Evolutionary conservation across 2,888 invertebrate genomes (phyloP), one percentile per base, ranked within the genome.

Genomic region (Napeogenes sylphis): DNA sequence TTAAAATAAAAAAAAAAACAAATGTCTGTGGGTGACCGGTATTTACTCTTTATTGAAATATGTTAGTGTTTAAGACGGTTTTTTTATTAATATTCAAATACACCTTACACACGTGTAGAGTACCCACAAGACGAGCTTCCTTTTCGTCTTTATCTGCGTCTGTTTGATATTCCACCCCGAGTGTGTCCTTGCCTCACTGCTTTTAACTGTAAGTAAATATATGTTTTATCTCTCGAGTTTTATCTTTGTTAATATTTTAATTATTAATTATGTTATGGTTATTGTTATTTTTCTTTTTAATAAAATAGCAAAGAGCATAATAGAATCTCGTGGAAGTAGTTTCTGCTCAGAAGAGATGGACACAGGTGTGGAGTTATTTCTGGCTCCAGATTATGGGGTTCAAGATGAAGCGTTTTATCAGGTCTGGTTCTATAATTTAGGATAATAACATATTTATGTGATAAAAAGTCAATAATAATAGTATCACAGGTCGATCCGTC

Each of bases 101-200:
- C 42, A 12, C 42, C 10, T 12, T 12, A 8, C 12, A 4, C 38
- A 8, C 8, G 2, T 8, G 38, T 8, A 87, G 87, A 76, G 8
- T 68, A 73, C 14, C 54, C 58, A 2, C 77, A 78, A 61, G 77
- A 80, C n/a, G 62, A 38, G 45, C 70, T 81, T 8, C 86, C 87
- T 2, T 79, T 88, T 47, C 78, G 88, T 0, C 64, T 88, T 56
- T 85, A 85, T 69, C 21, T 85, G 55, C 79, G 84, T 2, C 69
- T 82, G 46, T 73, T 66, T 62, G 85, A 85, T 13, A 61, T 69
- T 0, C 61, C 57, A 1, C 68, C 66, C 4, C 63, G 60, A 8
- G 47, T 45, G 0, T 71, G 66, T 47, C 68, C 63, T 0, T 73
- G 70, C 45, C 42, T 65, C 33, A 45, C 56, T 4, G 58, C 53